phyloP scores from a whole-genome alignment of 2,113 vertebrate genomes.

The Cygnus atratus region DNA sequence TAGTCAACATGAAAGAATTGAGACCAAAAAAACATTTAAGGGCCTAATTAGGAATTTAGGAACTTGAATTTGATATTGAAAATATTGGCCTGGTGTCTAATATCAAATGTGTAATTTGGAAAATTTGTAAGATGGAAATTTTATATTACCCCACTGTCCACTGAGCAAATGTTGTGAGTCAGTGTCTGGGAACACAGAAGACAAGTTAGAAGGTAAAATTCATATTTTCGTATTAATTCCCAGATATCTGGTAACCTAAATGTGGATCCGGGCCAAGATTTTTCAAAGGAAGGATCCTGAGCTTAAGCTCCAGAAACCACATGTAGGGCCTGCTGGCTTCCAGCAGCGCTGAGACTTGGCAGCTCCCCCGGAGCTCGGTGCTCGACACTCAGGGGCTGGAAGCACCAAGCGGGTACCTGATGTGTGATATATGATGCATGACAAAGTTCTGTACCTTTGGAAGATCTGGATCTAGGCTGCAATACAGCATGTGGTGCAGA shows the following conservation, averaged over 20 bases:
- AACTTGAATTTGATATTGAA: background rate
- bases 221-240: constrained; percentile 33
- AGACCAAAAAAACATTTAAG: background rate
- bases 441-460: background rate
- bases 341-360: background rate
- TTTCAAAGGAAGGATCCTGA: constrained; percentile 4
- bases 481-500: background rate
- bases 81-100: background rate
- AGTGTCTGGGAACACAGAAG: constrained; percentile 45
- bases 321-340: background rate
- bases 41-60: constrained; percentile 18
- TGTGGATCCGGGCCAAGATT: background rate
- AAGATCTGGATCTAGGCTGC: background rate
- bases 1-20: background rate
- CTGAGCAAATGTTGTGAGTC: constrained; percentile 17
- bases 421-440: background rate
- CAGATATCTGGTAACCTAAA: constrained; percentile 38
- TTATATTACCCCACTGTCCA: constrained; percentile 4
- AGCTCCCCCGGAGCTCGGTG: background rate
- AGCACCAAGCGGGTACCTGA: background rate
- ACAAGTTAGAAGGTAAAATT: constrained; percentile 33
- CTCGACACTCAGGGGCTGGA: background rate
- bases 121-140: constrained; percentile 41
- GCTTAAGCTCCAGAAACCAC: constrained; percentile 20
- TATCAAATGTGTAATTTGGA: constrained; percentile 11